These are phyloP conservation scores for Glaucidium brasilianum DNA, from an alignment of 2,113 vertebrate genomes.

Conservation along the genomic window DNA sequence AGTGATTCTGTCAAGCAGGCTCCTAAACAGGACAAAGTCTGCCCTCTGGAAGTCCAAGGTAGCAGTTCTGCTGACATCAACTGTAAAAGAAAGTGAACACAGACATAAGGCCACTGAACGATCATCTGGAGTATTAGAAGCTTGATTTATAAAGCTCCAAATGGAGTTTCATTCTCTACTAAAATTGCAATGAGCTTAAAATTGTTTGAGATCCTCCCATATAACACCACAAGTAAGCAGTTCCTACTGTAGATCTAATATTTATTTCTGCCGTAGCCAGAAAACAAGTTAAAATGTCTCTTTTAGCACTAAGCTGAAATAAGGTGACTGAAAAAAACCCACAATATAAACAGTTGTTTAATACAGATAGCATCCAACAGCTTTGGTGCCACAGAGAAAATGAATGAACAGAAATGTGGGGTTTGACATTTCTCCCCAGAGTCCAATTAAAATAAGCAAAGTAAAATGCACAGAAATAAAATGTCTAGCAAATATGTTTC, in stretches of 20 bases:
- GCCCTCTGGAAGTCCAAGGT: background rate
- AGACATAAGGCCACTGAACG: background rate
- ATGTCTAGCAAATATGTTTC: background rate
- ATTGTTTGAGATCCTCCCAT: background rate
- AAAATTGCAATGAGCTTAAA: background rate
- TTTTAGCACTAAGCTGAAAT: background rate
- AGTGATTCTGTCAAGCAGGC: background rate
- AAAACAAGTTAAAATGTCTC: background rate
- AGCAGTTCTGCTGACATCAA: background rate
- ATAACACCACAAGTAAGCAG: background rate
- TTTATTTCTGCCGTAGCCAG: background rate
- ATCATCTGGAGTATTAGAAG: background rate
- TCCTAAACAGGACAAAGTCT: background rate
- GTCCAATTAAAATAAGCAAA: constrained; percentile 8
- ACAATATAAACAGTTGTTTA: background rate
- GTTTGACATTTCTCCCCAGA: background rate
- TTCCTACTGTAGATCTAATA: background rate
- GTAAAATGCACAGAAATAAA: background rate
- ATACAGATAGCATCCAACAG: background rate
- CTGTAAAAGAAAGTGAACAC: background rate
- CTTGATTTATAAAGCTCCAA: background rate
- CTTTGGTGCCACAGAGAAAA: background rate
- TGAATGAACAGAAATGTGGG: background rate
- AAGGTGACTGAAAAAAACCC: background rate
- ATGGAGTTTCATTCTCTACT: background rate